A percentile compares a stretch with the other conserved stretches of the same genome.
Conservation (phyloP, 2,888 invertebrate species). For the Ashinkailepas kermadecensis region DNA sequence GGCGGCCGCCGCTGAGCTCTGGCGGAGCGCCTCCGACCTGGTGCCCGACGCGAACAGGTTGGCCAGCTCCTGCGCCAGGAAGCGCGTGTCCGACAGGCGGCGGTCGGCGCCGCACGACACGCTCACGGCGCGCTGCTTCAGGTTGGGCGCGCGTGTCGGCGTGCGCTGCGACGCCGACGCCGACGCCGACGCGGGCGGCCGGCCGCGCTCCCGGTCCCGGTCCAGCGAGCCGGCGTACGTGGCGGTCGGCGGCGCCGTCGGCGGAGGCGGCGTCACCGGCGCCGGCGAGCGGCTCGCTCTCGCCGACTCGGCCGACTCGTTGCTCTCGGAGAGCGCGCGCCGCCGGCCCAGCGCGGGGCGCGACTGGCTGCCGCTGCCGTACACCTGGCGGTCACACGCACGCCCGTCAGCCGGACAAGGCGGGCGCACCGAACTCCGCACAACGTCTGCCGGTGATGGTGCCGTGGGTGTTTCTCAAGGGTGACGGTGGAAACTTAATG, state of each 20-base stretch:
- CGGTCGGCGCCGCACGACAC: slow-evolving; percentile 20
- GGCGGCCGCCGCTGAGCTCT: background rate
- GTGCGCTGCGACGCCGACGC: background rate
- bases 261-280: background rate
- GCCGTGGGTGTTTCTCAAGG: too few species aligned
- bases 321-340: background rate
- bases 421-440: too few species aligned
- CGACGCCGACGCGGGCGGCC: background rate
- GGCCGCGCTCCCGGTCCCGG: background rate
- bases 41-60: background rate
- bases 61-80: slow-evolving; percentile 11
- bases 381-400: too few species aligned
- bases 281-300: background rate
- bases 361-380: background rate
- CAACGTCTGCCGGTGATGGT: too few species aligned
- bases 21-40: too few species aligned
- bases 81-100: slow-evolving; percentile 6
- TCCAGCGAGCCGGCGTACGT: background rate
- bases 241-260: background rate
- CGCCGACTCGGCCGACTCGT: background rate
- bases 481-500: too few species aligned
- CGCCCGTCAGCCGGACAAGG: too few species aligned
- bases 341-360: background rate
- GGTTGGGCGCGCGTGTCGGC: background rate
- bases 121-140: slow-evolving; percentile 18